Base-by-base conservation (phyloP, 1,140 invertebrate genomes). In the Trachymyrmex septentrionalis region DNA sequence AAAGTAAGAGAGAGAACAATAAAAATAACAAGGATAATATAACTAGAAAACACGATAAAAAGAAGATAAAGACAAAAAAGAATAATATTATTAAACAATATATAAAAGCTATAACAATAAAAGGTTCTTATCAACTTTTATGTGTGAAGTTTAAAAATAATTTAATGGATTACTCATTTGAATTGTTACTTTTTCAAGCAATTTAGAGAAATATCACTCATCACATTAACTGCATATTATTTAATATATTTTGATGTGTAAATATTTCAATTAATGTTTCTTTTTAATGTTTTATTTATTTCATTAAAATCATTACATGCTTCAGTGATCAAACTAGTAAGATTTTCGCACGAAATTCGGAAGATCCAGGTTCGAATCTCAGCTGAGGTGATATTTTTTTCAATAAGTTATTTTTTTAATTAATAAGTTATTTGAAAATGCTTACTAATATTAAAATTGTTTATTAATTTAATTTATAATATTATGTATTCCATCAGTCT, bases 11-110 rank as follows among this genome's bases (percentile, higher is more conserved):
- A n/a, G n/a, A n/a, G 12, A 9, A 55, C 12, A 66, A 85, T 12
- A 9, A 21, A 2, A 14, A 50, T 85, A 86, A 64, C 55, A 86
- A 86, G 14, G 16, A 30, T 75, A 76, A 24, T 57, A 19, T 21
- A 10, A 72, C 12, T 61, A 64, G 9, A 14, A 66, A 21, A 66
- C 3, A 38, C 0, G 16, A n/a, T 12, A 53, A 24, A 50, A 24
- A 50, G 21, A 3, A 24, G 53, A 27, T 19, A 7, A 5, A 9
- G 7, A 38, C 4, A 27, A 71, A 71, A 50, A 59, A 78, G 27
- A 59, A 77, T 34, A 72, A 76, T 64, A n/a, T n/a, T n/a, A n/a
- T n/a, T n/a, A n/a, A n/a, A n/a, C n/a, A n/a, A n/a, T 80, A 63
- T 59, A 9, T n/a, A 50, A 50, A 55, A 86, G 3, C 14, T 19